Percentiles rank a stretch among this genome's conserved stretches.
Evolutionary conservation across 1,140 invertebrate genomes (phyloP).

Genomic region (Neotoxoptera formosana): DNA sequence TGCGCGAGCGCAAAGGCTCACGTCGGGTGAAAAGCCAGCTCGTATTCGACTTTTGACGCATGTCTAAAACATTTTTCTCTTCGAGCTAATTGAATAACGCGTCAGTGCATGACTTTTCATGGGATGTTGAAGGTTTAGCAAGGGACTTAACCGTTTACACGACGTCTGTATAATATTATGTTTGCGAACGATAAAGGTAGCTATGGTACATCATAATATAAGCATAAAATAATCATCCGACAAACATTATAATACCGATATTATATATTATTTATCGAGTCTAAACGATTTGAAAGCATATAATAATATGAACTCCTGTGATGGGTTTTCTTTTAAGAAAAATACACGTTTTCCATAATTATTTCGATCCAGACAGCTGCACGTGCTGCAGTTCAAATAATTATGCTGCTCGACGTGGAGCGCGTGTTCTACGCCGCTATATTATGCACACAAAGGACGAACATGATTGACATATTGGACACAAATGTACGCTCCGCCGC

Average conservation of each 20-base stretch:
- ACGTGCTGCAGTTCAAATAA: neutral
- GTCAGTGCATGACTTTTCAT: neutral
- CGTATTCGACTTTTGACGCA: neutral
- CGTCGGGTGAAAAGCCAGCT: neutral
- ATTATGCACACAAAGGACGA: neutral
- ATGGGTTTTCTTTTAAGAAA: neutral
- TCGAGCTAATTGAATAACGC: neutral
- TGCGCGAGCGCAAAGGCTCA: neutral
- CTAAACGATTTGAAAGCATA: neutral
- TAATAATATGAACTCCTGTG: too few relatives aligned
- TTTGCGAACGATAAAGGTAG: neutral
- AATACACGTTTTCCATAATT: neutral
- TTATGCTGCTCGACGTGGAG: neutral
- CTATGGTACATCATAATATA: neutral
- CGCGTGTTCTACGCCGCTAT: neutral
- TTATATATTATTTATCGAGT: neutral
- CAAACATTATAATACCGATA: too few relatives aligned
- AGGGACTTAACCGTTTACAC: neutral
- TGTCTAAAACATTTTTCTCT: conserved; percentile 20
- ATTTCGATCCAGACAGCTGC: neutral
- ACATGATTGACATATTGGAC: neutral
- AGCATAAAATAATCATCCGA: neutral
- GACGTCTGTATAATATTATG: too few relatives aligned
- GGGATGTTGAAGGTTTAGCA: neutral
- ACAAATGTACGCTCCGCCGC: neutral